phyloP scores from a whole-genome alignment of 1,140 invertebrate species.

The Ladona fulva region DNA sequence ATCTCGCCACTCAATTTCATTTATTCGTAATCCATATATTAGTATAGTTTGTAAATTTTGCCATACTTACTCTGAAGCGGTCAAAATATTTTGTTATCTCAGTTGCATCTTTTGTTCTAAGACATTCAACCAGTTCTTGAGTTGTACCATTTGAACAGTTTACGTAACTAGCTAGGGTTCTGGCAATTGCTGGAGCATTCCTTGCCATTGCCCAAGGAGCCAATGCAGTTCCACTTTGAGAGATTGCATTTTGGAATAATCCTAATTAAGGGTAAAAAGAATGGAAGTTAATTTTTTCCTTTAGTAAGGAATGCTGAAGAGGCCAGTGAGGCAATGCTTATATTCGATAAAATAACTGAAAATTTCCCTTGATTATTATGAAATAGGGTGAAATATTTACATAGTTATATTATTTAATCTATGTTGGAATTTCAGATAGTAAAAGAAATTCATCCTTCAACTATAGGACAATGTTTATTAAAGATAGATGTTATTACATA shows the following conservation, averaged over 20 bases:
- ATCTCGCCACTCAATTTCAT: too few relatives aligned
- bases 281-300: background rate
- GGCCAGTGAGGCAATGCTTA: background rate
- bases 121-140: slow-evolving; percentile 44
- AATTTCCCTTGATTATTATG: background rate
- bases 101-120: slow-evolving; percentile 45
- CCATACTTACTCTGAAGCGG: slow-evolving; percentile 48
- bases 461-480: too few relatives aligned
- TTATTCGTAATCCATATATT: too few relatives aligned
- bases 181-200: slow-evolving; percentile 48
- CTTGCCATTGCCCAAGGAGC: slow-evolving; percentile 66
- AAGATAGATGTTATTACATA: too few relatives aligned
- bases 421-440: too few relatives aligned
- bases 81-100: slow-evolving; percentile 52
- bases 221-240: slow-evolving; percentile 67
- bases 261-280: slow-evolving; percentile 39
- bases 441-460: too few relatives aligned
- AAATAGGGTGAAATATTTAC: too few relatives aligned
- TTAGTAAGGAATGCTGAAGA: too few relatives aligned
- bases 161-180: slow-evolving; percentile 48
- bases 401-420: too few relatives aligned
- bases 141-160: slow-evolving; percentile 45
- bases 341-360: background rate
- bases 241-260: slow-evolving; percentile 61
- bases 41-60: too few relatives aligned